Conservation (phyloP, 1,140 invertebrate genomes). For the Cecropterus lyciades region DNA sequence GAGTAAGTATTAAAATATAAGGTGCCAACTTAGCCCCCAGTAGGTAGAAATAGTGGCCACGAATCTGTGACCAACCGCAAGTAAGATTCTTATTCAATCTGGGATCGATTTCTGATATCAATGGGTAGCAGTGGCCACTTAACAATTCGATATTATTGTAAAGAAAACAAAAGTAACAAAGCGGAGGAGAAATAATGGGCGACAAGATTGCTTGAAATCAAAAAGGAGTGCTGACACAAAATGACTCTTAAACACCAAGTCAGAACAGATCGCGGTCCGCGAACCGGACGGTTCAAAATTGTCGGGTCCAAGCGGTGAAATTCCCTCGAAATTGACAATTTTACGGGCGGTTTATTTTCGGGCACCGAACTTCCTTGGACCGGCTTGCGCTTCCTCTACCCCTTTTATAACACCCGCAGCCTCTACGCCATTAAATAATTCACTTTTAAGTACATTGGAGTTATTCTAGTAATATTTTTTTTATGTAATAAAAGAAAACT, state of each 20-base stretch:
- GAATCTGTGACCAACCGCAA: no score
- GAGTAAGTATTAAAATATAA: no score
- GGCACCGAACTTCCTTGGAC: constrained; percentile 79
- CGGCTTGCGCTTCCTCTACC: constrained; percentile 51
- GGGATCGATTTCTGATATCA: not conserved
- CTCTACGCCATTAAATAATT: constrained; percentile 7
- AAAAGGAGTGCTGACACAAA: constrained; percentile 41
- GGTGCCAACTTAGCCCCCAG: no score
- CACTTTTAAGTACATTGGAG: constrained; percentile 7
- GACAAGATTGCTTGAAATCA: not conserved
- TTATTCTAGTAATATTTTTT: not conserved
- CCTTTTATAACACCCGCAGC: constrained; percentile 15
- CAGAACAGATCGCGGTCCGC: constrained; percentile 33
- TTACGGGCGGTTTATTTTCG: constrained; percentile 86
- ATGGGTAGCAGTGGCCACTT: no score
- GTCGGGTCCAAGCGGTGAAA: constrained; percentile 64
- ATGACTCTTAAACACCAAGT: constrained; percentile 44
- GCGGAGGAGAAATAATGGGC: not conserved
- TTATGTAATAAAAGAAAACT: no score
- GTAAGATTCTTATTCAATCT: no score
- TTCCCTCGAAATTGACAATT: constrained; percentile 86
- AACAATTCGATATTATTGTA: not conserved
- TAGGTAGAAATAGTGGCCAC: no score
- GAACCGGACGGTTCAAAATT: constrained; percentile 60
- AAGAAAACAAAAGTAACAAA: not conserved